Evolutionary conservation across 2,888 invertebrate genomes (phyloP), one percentile per base, ranked within the genome.

Genomic region (Acrobasis suavella): DNA sequence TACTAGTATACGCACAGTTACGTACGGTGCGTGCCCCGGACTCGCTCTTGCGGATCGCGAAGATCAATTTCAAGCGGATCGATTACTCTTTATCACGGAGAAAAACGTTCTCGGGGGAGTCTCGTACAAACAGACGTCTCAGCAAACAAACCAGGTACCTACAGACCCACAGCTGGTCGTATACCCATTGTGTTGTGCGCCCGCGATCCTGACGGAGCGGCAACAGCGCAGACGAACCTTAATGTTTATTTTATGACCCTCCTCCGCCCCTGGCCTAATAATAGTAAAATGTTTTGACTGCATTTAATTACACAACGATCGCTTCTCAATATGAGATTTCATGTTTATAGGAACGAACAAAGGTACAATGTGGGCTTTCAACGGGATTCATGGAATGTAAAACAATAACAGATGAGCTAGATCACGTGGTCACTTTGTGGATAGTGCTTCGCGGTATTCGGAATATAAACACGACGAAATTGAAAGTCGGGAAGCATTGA

Each of bases 31-130:
- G 87, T 89, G 90, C 85, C 78, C 72, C 54, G 71, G 69, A 74
- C 74, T 69, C 73, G 74, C 78, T 81, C 76, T 74, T 70, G 78
- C 77, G 87, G 85, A 86, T 87, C 80, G 76, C 76, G 73, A 70
- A 83, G 86, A 87, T 90, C 85, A 82, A 82, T 89, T 89, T 85
- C 86, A 85, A 75, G 70, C 75, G 73, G 85, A 86, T 89, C 90
- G 87, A 87, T 89, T 89, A 84, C 87, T 84, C 80, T 81, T 80
- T 78, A 74, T 74, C 73, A 65, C 72, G 72, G 51, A 60, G 60
- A 60, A 60, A 60, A 59, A 59, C 59, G 59, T 71, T 68, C 70
- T 73, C 71, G 70, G 71, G 70, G 71, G 69, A 50, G 50, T 38
- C 39, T 50, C 32, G 71, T 67, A 71, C 71, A 74, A 75, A 77